Conservation (phyloP, 2,888 invertebrate species). For the Mythimna pallens region DNA sequence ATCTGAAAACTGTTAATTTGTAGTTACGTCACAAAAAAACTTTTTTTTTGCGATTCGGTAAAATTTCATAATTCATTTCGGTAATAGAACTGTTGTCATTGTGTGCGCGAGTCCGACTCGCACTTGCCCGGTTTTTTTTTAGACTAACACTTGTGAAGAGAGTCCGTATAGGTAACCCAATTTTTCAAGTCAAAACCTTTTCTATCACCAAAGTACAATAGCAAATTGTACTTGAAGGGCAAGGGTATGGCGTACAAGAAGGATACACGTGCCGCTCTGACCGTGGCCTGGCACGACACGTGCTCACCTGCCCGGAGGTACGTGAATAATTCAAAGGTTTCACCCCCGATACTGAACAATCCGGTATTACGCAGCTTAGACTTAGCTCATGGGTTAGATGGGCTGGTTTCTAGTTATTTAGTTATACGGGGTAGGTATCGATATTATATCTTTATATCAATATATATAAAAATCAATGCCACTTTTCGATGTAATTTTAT, state of each 20-base stretch:
- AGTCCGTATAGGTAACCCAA: background rate
- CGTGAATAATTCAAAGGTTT: constrained; percentile 63
- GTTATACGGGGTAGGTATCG: too few relatives aligned
- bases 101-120: too few relatives aligned
- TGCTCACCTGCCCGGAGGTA: constrained; percentile 22
- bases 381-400: constrained; percentile 1
- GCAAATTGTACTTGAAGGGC: constrained; percentile 16
- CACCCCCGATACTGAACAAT: constrained; percentile 20
- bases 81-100: too few relatives aligned
- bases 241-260: constrained; percentile 14
- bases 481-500: too few relatives aligned
- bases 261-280: constrained; percentile 47
- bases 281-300: constrained; percentile 50
- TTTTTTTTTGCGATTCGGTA: too few relatives aligned
- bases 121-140: background rate
- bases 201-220: background rate
- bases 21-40: too few relatives aligned
- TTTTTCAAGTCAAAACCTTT: background rate
- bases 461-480: too few relatives aligned
- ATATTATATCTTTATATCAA: too few relatives aligned
- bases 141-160: background rate
- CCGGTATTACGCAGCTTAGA: background rate
- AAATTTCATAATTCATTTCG: too few relatives aligned
- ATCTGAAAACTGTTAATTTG: too few relatives aligned
- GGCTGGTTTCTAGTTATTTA: background rate